A percentile compares a stretch with the other conserved stretches of the same genome.
Evolutionary conservation across 1,140 invertebrate genomes (phyloP).

Genomic region (Triops cancriformis): DNA sequence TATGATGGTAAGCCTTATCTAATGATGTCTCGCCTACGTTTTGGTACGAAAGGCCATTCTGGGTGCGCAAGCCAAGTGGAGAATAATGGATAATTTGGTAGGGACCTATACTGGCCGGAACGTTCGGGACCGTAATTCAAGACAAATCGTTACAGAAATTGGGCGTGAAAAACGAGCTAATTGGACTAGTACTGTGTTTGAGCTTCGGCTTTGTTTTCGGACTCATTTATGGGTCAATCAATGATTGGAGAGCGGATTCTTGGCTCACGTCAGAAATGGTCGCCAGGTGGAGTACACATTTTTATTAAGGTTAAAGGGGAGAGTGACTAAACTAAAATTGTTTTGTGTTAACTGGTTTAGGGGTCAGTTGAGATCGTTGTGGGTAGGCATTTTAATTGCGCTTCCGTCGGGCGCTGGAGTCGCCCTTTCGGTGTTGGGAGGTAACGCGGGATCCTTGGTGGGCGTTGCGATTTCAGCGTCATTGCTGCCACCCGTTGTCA

Average conservation of each 20-base stretch:
- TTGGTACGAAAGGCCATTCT: neutral
- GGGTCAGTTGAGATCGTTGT: conserved; percentile 52
- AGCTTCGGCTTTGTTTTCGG: conserved; percentile 70
- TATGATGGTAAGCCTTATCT: conserved; percentile 53
- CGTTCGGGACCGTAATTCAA: conserved; percentile 70
- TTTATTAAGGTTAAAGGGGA: neutral
- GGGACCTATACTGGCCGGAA: conserved; percentile 75
- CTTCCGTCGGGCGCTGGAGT: conserved; percentile 68
- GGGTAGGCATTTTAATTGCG: conserved; percentile 59
- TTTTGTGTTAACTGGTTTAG: conserved; percentile 37
- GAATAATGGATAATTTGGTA: conserved; percentile 34
- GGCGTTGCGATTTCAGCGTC: conserved; percentile 84
- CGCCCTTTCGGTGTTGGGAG: conserved; percentile 72
- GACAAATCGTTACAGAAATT: conserved; percentile 55
- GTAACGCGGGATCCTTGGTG: conserved; percentile 72
- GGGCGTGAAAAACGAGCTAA: conserved; percentile 55
- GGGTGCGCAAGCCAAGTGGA: neutral
- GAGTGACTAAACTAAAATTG: neutral
- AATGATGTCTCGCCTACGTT: neutral
- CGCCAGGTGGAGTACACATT: conserved; percentile 44
- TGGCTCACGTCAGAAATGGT: conserved; percentile 79
- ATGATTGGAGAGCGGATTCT: conserved; percentile 60
- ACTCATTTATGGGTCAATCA: conserved; percentile 58
- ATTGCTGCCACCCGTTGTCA: conserved; percentile 74
- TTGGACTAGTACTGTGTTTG: conserved; percentile 63